phyloP scores from a whole-genome alignment of 2,113 vertebrate species.

The Tenrec ecaudatus region DNA sequence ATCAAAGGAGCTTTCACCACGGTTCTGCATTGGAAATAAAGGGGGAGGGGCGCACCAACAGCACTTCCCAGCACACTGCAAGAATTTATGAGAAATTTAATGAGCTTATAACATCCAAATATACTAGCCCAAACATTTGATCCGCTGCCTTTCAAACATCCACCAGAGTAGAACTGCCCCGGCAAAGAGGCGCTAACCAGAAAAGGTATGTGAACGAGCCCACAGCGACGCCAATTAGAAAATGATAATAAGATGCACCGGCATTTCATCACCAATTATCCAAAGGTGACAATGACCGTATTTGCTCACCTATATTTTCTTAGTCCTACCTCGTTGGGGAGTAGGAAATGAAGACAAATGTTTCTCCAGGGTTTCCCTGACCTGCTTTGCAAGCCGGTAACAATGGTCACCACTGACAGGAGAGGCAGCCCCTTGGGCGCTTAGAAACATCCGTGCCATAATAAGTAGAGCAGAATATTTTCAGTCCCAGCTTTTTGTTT shows the following conservation, averaged over 20 bases:
- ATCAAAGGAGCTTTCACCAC: background rate
- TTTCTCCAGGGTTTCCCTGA: background rate
- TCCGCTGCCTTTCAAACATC: background rate
- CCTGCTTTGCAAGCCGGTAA: background rate
- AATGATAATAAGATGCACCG: constrained; percentile 31
- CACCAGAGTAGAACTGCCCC: background rate
- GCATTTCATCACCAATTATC: constrained; percentile 64
- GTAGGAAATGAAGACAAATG: constrained; percentile 70
- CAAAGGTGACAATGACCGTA: background rate
- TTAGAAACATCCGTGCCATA: background rate
- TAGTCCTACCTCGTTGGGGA: background rate
- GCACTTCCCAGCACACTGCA: constrained; percentile 16
- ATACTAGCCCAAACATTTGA: constrained; percentile 43
- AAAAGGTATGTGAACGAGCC: constrained; percentile 5
- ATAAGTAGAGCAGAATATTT: background rate
- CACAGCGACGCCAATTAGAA: constrained; percentile 56
- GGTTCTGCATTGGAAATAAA: background rate
- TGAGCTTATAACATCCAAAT: constrained; percentile 25
- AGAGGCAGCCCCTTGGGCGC: background rate
- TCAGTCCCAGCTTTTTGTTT: background rate
- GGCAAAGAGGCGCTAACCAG: background rate
- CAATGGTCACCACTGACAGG: background rate
- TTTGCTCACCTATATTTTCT: constrained; percentile 18
- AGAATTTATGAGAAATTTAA: constrained; percentile 60
- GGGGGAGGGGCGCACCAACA: background rate